A percentile compares a stretch with the other conserved stretches of the same genome.
These are phyloP conservation scores for Vidua macroura DNA, from an alignment of 2,113 vertebrate species.

Conservation along the genomic window DNA sequence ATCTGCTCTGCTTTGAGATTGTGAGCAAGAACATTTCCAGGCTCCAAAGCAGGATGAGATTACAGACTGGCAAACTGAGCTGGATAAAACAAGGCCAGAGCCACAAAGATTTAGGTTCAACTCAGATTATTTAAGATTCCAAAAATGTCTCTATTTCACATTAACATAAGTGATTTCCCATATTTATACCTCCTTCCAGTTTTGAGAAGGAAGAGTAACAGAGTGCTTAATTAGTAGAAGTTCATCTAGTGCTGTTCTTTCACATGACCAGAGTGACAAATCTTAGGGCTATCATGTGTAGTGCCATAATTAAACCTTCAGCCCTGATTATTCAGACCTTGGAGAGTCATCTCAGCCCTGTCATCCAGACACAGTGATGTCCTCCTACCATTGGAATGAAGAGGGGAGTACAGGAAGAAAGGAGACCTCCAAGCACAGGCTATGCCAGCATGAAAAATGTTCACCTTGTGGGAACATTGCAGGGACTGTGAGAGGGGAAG, in stretches of 20 bases:
- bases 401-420: not conserved
- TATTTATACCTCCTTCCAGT: slow-evolving; percentile 9
- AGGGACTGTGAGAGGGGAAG: not conserved
- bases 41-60: slow-evolving; percentile 60
- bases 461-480: not conserved
- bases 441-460: not conserved
- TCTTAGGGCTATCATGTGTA: slow-evolving; percentile 38
- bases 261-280: slow-evolving; percentile 39
- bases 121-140: slow-evolving; percentile 32
- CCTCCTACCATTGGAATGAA: not conserved
- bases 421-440: fast-evolving
- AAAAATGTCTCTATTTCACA: not conserved
- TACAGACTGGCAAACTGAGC: slow-evolving; percentile 30
- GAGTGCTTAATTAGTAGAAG: slow-evolving; percentile 33
- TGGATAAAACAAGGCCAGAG: slow-evolving; percentile 44
- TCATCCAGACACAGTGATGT: not conserved
- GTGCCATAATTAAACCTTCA: slow-evolving; percentile 47
- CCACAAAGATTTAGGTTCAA: slow-evolving; percentile 28
- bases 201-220: slow-evolving; percentile 24
- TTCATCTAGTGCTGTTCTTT: slow-evolving; percentile 19
- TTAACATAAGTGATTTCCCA: not conserved
- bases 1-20: slow-evolving; percentile 57
- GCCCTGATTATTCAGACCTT: slow-evolving; percentile 22
- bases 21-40: slow-evolving; percentile 49
- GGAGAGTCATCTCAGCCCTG: not conserved